Conservation (phyloP, 2,113 vertebrate species). For the Lepus timidus region DNA sequence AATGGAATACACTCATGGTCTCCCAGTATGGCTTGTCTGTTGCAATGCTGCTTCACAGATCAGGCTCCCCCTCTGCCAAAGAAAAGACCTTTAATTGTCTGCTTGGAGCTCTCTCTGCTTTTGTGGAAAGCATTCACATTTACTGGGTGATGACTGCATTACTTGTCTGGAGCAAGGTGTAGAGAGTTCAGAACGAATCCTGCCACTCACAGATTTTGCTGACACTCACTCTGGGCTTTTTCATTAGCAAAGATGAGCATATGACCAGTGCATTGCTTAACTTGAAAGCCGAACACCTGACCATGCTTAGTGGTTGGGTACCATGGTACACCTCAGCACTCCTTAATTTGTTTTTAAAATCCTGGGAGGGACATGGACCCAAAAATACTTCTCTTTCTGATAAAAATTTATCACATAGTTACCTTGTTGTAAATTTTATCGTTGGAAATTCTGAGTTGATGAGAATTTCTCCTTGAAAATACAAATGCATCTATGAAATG, state of each 20-base stretch:
- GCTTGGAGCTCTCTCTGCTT: not conserved
- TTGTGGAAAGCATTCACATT: not conserved
- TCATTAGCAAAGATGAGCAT: not conserved
- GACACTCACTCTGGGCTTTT: not conserved
- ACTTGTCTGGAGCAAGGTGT: not conserved
- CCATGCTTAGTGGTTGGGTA: not conserved
- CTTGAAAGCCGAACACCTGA: rapidly evolving
- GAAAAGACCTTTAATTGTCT: not conserved
- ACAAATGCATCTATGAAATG: not conserved
- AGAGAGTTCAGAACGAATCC: not conserved
- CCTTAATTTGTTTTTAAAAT: not conserved
- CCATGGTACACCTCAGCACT: not conserved
- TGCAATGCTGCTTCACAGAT: not conserved
- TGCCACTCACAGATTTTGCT: not conserved
- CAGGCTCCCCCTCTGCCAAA: not conserved
- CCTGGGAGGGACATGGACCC: not conserved
- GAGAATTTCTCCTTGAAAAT: slow-evolving; percentile 22
- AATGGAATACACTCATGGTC: rapidly evolving
- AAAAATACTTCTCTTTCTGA: not conserved
- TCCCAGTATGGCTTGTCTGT: not conserved
- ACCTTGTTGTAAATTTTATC: slow-evolving; percentile 13
- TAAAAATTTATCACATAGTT: not conserved
- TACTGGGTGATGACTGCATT: not conserved
- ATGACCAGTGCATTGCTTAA: too few species aligned
- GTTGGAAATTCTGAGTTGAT: slow-evolving; percentile 30